phyloP scores from a whole-genome alignment of 1,140 invertebrate species.

The Zaprionus ghesquierei region DNA sequence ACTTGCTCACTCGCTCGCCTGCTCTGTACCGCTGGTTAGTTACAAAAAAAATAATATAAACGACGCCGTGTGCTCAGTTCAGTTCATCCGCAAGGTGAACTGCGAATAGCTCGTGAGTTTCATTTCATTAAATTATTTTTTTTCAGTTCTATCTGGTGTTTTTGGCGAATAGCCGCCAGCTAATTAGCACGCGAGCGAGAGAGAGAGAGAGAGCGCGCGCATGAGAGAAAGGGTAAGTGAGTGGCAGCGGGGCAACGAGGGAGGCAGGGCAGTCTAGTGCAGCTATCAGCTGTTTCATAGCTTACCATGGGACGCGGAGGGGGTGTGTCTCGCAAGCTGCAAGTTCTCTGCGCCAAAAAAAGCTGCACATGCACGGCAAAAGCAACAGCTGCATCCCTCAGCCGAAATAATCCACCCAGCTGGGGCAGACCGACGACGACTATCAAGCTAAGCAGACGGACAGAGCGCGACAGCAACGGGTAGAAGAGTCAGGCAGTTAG shows the following conservation, averaged over 20 bases:
- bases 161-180: slow-evolving; percentile 16
- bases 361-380: slow-evolving; percentile 51
- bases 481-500: slow-evolving; percentile 5
- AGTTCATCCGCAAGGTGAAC: slow-evolving; percentile 38
- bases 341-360: slow-evolving; percentile 54
- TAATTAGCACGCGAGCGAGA: slow-evolving; percentile 11
- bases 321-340: slow-evolving; percentile 6
- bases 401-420: slow-evolving; percentile 7
- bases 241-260: not conserved
- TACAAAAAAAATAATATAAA: slow-evolving; percentile 27
- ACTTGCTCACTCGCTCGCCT: not conserved
- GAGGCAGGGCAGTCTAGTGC: not conserved
- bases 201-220: not conserved
- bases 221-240: not conserved
- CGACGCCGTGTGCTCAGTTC: slow-evolving; percentile 13
- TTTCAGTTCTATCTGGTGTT: not conserved
- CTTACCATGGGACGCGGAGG: not conserved
- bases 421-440: slow-evolving; percentile 64
- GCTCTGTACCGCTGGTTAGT: slow-evolving; percentile 13
- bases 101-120: slow-evolving; percentile 24
- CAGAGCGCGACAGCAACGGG: slow-evolving; percentile 10
- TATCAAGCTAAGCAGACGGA: slow-evolving; percentile 42
- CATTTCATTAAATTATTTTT: not conserved
- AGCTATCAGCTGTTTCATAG: slow-evolving; percentile 24
- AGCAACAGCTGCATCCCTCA: slow-evolving; percentile 43